Percentiles rank a stretch among this genome's conserved stretches.
These are phyloP conservation scores for Poeciliopsis infans DNA, from an alignment of 2,797 vertebrate genomes.

Conservation along the genomic window DNA sequence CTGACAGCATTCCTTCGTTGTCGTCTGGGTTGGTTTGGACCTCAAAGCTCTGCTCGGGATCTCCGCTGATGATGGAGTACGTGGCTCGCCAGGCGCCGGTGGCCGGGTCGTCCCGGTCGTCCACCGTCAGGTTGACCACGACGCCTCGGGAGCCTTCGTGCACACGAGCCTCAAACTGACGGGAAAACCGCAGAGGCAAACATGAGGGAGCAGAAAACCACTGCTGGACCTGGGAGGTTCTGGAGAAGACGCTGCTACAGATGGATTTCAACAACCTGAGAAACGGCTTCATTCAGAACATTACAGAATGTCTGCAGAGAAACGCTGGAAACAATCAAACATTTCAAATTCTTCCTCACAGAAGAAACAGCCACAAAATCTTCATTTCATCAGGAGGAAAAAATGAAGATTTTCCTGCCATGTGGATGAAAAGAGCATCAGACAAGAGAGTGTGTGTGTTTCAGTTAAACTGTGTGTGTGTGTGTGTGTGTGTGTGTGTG, in stretches of 20 bases:
- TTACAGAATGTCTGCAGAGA: background rate
- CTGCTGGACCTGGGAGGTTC: background rate
- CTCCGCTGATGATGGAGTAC: constrained; percentile 94
- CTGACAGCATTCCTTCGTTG: constrained; percentile 96
- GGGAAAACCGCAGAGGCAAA: background rate
- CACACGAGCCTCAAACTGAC: constrained; percentile 91
- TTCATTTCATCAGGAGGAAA: background rate
- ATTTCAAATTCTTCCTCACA: background rate
- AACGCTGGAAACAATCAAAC: background rate
- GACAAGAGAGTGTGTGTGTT: background rate
- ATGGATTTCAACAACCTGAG: background rate
- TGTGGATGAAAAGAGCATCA: background rate
- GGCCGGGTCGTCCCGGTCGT: constrained; percentile 91
- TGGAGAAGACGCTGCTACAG: background rate
- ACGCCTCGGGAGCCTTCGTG: constrained; percentile 92
- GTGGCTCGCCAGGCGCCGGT: constrained; percentile 92
- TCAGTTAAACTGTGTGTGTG: background rate
- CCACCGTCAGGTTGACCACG: constrained; percentile 93
- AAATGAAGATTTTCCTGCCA: background rate
- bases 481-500: constrained; percentile 25
- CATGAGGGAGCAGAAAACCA: background rate
- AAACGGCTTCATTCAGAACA: background rate
- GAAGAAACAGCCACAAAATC: background rate
- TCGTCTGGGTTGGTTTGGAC: constrained; percentile 94
- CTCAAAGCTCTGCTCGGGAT: constrained; percentile 91